Percentiles rank a stretch among this genome's conserved stretches.
Conservation (phyloP, 2,113 vertebrate genomes). For the Neotoma lepida region DNA sequence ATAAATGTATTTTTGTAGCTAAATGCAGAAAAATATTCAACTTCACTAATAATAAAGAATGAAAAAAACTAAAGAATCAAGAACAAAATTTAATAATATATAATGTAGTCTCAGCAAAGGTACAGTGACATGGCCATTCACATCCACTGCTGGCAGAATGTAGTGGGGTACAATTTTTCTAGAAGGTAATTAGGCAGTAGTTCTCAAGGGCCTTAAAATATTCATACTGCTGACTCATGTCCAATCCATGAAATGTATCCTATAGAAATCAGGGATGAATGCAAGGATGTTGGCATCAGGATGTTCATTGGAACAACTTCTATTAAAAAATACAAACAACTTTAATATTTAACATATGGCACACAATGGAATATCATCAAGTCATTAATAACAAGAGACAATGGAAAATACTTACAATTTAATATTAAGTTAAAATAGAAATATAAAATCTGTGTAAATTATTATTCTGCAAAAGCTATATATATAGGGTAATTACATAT, state of each 20-base stretch:
- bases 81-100: constrained; percentile 26
- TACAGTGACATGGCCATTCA: constrained; percentile 13
- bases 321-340: constrained; percentile 65
- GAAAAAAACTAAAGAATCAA: constrained; percentile 43
- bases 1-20: constrained; percentile 39
- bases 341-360: constrained; percentile 61
- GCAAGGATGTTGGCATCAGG: constrained; percentile 61
- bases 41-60: constrained; percentile 33
- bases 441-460: constrained; percentile 50
- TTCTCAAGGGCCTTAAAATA: constrained; percentile 54
- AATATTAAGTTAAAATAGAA: constrained; percentile 51
- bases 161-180: constrained; percentile 24
- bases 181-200: constrained; percentile 1
- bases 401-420: constrained; percentile 34
- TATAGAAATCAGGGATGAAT: constrained; percentile 61
- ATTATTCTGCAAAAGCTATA: constrained; percentile 18
- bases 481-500: not conserved
- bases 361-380: constrained; percentile 46
- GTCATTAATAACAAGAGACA: constrained; percentile 49
- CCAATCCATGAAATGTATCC: constrained; percentile 30
- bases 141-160: not conserved
- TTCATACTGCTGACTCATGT: constrained; percentile 29
- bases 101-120: constrained; percentile 46
- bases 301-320: constrained; percentile 58
- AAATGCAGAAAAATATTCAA: constrained; percentile 44